A percentile compares a stretch with the other conserved stretches of the same genome.
Conservation (phyloP, 2,888 invertebrate species). For the Ophion ellenae region DNA sequence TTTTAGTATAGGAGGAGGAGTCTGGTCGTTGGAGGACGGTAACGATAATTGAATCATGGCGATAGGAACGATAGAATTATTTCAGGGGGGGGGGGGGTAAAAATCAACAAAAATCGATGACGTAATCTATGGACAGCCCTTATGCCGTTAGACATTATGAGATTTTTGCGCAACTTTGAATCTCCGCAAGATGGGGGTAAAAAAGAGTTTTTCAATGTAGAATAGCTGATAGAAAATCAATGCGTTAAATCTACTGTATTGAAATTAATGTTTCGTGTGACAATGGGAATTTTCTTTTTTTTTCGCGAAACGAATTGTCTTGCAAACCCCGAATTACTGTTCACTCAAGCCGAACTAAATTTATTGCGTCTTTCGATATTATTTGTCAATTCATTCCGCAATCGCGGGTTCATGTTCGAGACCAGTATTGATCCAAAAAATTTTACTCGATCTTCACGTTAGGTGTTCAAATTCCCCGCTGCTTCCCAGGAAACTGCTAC, state of each 20-base stretch:
- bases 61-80: too few relatives aligned
- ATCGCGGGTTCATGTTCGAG: not conserved
- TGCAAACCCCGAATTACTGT: too few relatives aligned
- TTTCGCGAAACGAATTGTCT: too few relatives aligned
- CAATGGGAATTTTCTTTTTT: too few relatives aligned
- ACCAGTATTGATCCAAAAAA: slow-evolving; percentile 1
- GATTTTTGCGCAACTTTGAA: not conserved
- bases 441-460: not conserved
- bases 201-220: not conserved
- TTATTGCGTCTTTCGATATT: not conserved
- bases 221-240: slow-evolving; percentile 2
- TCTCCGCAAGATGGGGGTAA: not conserved
- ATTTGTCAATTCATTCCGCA: not conserved
- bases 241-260: not conserved
- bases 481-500: slow-evolving; percentile 12
- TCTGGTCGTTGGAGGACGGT: too few relatives aligned
- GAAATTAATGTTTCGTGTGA: not conserved
- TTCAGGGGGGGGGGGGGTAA: too few relatives aligned
- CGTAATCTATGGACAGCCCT: too few relatives aligned
- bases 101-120: too few relatives aligned
- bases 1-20: too few relatives aligned
- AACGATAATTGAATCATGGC: too few relatives aligned
- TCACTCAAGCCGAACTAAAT: not conserved
- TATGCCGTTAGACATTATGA: not conserved
- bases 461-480: slow-evolving; percentile 21